Conservation (phyloP, 2,888 invertebrate species). For the Dolichopus griseipennis region DNA sequence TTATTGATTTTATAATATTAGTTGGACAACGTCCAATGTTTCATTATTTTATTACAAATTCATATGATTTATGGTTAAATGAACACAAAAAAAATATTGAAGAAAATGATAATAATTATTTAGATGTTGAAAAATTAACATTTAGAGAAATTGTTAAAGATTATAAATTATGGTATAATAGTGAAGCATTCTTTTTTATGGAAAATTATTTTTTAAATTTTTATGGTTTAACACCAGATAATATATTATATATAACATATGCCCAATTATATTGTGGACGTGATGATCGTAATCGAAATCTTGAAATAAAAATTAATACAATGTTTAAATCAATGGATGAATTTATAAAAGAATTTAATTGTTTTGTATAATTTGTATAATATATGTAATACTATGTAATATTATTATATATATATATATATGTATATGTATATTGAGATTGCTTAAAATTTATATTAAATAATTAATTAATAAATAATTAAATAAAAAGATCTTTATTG, state of each 20-base stretch:
- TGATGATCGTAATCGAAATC: constrained; percentile 24
- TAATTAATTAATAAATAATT: too few species aligned
- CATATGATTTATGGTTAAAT: constrained; percentile 32
- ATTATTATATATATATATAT: too few species aligned
- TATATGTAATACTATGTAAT: too few species aligned
- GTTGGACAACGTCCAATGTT: constrained; percentile 31
- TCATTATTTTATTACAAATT: constrained; percentile 36
- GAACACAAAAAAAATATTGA: not conserved
- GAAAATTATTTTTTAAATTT: constrained; percentile 34
- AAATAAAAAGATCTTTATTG: too few species aligned
- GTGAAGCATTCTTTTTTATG: constrained; percentile 36
- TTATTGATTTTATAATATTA: constrained; percentile 32
- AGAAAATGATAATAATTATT: not conserved
- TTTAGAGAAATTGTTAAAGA: constrained; percentile 31
- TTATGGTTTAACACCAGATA: constrained; percentile 18
- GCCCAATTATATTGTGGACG: constrained; percentile 36
- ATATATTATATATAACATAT: constrained; percentile 7
- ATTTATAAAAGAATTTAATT: not conserved
- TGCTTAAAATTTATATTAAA: too few species aligned
- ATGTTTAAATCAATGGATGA: constrained; percentile 7
- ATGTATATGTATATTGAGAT: too few species aligned
- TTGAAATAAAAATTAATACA: constrained; percentile 1
- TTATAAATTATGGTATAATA: constrained; percentile 36
- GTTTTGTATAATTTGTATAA: not conserved
- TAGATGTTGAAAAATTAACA: constrained; percentile 13